These are phyloP conservation scores for Potamarius usumacintae DNA, from an alignment of 2,113 vertebrate genomes.

Conservation along the genomic window DNA sequence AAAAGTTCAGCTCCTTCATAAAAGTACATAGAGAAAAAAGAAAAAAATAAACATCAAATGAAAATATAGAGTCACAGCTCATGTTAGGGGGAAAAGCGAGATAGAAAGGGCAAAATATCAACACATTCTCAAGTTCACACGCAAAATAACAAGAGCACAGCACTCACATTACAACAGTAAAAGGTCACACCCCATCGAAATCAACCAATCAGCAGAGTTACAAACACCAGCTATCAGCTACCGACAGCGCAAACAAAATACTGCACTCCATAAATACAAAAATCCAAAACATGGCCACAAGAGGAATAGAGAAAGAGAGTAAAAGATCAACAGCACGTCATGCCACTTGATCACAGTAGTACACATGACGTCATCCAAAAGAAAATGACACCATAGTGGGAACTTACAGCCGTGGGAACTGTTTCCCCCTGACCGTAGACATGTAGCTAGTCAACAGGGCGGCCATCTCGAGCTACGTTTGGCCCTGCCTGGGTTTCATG, in stretches of 20 bases:
- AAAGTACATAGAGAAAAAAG: conserved; percentile 20
- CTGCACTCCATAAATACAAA: conserved; percentile 73
- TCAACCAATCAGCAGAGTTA: conserved; percentile 73
- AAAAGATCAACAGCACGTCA: conserved; percentile 76
- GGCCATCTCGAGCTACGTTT: conserved; percentile 78
- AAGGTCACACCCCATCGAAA: conserved; percentile 73
- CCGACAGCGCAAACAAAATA: conserved; percentile 66
- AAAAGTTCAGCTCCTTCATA: conserved; percentile 33
- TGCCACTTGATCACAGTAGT: conserved; percentile 80
- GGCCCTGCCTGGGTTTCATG: conserved; percentile 76
- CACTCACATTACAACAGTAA: conserved; percentile 75
- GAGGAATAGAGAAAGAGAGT: conserved; percentile 54
- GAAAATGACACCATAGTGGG: conserved; percentile 78
- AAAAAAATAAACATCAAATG: conserved; percentile 13
- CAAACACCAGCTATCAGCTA: conserved; percentile 73
- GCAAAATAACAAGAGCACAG: conserved; percentile 63
- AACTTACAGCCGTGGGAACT: conserved; percentile 79
- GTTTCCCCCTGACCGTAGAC: conserved; percentile 71
- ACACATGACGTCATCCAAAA: conserved; percentile 80
- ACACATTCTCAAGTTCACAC: conserved; percentile 65
- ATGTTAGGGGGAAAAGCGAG: conserved; percentile 1
- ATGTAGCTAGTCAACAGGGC: conserved; percentile 73
- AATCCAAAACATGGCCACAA: conserved; percentile 40
- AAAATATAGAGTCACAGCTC: conserved; percentile 20
- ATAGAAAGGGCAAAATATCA: conserved; percentile 65